phyloP scores from a whole-genome alignment of 2,888 invertebrate species.

The Sclerodermus sp. region DNA sequence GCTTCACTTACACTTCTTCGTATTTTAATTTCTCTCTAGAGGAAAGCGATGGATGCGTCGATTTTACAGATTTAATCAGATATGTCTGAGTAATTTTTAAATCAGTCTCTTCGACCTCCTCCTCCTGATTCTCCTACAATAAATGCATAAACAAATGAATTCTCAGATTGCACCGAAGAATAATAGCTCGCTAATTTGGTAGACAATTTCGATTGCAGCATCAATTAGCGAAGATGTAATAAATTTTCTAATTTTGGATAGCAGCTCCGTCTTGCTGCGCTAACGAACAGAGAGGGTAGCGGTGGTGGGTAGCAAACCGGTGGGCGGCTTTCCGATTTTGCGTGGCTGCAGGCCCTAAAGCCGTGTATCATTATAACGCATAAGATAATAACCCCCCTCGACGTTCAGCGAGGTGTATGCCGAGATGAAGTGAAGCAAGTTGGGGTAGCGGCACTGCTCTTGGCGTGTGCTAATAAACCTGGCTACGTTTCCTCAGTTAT shows the following conservation, averaged over 20 bases:
- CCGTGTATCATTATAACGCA: slow-evolving; percentile 47
- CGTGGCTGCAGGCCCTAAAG: slow-evolving; percentile 28
- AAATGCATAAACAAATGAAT: slow-evolving; percentile 1
- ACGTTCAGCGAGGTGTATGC: slow-evolving; percentile 52
- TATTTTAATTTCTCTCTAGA: slow-evolving; percentile 71
- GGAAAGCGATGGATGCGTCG: slow-evolving; percentile 79
- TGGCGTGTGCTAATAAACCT: slow-evolving; percentile 55
- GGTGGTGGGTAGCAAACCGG: slow-evolving; percentile 5
- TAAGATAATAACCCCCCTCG: slow-evolving; percentile 54
- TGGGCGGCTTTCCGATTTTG: slow-evolving; percentile 35
- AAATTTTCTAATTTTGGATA: not conserved
- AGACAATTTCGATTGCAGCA: too few relatives aligned
- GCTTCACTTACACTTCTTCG: slow-evolving; percentile 70
- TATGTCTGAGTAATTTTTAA: slow-evolving; percentile 63
- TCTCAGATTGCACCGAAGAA: too few relatives aligned
- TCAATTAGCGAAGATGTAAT: too few relatives aligned
- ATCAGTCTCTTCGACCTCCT: slow-evolving; percentile 15
- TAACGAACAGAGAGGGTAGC: slow-evolving; percentile 11
- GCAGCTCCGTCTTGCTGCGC: slow-evolving; percentile 4
- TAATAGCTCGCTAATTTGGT: too few relatives aligned
- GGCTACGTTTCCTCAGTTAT: slow-evolving; percentile 50
- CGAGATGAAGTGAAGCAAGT: slow-evolving; percentile 51
- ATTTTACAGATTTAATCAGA: slow-evolving; percentile 67
- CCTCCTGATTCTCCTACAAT: slow-evolving; percentile 15
- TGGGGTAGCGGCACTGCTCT: slow-evolving; percentile 34